Percentiles rank a stretch among this genome's conserved stretches.
phyloP scores from a whole-genome alignment of 2,113 vertebrate genomes.

The Neofelis nebulosa region DNA sequence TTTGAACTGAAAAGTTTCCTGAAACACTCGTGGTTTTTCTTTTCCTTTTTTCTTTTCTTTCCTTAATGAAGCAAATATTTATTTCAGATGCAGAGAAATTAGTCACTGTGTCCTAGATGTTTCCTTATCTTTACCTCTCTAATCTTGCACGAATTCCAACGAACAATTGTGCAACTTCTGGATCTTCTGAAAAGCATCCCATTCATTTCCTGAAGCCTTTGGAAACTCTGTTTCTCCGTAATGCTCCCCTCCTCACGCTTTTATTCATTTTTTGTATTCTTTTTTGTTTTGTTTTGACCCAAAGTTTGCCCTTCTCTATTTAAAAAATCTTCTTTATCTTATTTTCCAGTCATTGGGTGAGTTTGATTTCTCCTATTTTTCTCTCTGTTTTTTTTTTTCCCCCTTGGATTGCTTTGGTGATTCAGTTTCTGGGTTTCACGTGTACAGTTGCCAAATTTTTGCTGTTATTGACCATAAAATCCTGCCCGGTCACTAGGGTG shows the following conservation, averaged over 20 bases:
- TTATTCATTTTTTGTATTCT: neutral
- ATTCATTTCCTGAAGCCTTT: neutral
- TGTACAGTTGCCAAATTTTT: slow-evolving; percentile 15
- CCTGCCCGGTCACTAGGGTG: slow-evolving; percentile 17
- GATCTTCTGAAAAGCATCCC: slow-evolving; percentile 50
- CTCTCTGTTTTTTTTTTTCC: neutral
- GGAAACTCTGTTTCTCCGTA: neutral
- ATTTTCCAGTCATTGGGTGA: neutral
- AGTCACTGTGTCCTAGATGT: slow-evolving; percentile 28
- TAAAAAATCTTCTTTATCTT: neutral
- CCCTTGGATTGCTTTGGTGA: neutral
- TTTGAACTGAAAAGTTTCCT: neutral
- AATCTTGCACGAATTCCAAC: slow-evolving; percentile 34
- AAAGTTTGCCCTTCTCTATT: neutral
- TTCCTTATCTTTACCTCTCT: slow-evolving; percentile 51
- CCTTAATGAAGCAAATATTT: slow-evolving; percentile 3
- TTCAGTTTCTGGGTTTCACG: slow-evolving; percentile 36
- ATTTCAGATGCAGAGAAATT: slow-evolving; percentile 48
- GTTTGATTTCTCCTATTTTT: slow-evolving; percentile 50
- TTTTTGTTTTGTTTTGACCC: neutral
- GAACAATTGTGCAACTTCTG: slow-evolving; percentile 45
- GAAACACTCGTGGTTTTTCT: neutral
- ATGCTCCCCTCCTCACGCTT: neutral
- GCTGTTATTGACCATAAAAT: slow-evolving; percentile 32
- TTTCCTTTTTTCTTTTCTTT: neutral